These are phyloP conservation scores for Petrophora chlorosata DNA, from an alignment of 2,888 invertebrate species.

Conservation along the genomic window DNA sequence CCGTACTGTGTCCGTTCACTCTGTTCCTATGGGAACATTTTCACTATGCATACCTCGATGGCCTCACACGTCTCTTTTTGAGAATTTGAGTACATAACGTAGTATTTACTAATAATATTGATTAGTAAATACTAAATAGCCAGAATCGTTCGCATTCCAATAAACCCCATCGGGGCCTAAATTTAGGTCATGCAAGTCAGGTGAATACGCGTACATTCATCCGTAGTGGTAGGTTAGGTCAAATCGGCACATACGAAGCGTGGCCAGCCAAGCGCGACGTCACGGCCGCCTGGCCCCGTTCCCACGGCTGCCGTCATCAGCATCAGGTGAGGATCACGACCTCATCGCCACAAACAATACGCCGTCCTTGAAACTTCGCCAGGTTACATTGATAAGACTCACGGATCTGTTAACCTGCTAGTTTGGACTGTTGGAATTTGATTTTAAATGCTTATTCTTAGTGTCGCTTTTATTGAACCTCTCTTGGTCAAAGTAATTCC, in stretches of 20 bases:
- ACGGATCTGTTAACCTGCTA: conserved; percentile 1
- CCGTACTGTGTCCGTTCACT: background rate
- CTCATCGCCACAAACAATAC: conserved; percentile 45
- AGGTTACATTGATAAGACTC: conserved; percentile 1
- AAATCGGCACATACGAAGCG: conserved; percentile 44
- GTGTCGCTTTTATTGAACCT: too few species aligned
- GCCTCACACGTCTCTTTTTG: background rate
- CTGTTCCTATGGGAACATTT: background rate
- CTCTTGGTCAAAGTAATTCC: too few species aligned
- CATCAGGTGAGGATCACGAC: conserved; percentile 55
- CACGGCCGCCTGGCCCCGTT: conserved; percentile 78
- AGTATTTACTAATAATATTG: too few species aligned
- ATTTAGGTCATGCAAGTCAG: background rate
- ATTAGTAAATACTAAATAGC: too few species aligned
- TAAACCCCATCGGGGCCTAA: too few species aligned
- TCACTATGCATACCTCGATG: background rate
- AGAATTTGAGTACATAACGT: too few species aligned
- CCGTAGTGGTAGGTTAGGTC: conserved; percentile 12
- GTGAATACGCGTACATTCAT: conserved; percentile 15
- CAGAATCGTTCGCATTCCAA: background rate
- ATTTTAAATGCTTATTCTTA: too few species aligned
- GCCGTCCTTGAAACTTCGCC: conserved; percentile 13
- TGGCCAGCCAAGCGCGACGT: conserved; percentile 68
- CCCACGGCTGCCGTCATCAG: conserved; percentile 60
- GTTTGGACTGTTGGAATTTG: too few species aligned